Conservation (phyloP, 1,140 invertebrate genomes). For the Aricia agestis region DNA sequence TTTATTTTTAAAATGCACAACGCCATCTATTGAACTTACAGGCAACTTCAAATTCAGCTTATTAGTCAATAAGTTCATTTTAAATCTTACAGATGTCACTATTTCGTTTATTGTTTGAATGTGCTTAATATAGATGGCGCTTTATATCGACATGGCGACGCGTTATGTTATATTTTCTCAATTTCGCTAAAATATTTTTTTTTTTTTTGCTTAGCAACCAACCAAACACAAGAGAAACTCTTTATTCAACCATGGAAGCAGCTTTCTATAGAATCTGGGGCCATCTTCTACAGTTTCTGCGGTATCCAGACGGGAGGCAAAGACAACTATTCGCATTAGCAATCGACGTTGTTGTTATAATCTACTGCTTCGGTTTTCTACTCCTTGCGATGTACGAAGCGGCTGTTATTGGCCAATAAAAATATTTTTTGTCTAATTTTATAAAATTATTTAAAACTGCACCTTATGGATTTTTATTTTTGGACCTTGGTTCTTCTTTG, state of each 20-base stretch:
- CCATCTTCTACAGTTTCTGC: slow-evolving; percentile 36
- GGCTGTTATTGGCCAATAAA: slow-evolving; percentile 27
- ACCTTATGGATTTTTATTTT: no score
- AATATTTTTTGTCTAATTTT: no score
- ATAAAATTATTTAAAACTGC: no score
- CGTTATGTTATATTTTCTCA: background rate
- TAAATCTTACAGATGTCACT: no score
- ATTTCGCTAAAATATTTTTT: background rate
- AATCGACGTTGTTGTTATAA: slow-evolving; percentile 48
- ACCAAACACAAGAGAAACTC: slow-evolving; percentile 36
- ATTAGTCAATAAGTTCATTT: no score
- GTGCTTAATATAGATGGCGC: no score
- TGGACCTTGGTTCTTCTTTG: no score
- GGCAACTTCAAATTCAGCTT: no score
- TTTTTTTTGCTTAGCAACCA: slow-evolving; percentile 38
- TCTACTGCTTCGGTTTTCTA: slow-evolving; percentile 55
- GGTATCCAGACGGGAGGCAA: slow-evolving; percentile 36
- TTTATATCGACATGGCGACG: no score
- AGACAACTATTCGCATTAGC: slow-evolving; percentile 43
- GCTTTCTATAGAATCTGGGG: slow-evolving; percentile 25
- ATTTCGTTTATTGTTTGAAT: no score
- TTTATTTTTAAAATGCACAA: no score
- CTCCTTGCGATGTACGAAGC: slow-evolving; percentile 53
- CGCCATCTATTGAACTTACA: no score
- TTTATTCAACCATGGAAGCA: slow-evolving; percentile 33